Evolutionary conservation across 1,140 invertebrate genomes (phyloP), one percentile per base, ranked within the genome.

Genomic region (Doryteuthis pealeii): DNA sequence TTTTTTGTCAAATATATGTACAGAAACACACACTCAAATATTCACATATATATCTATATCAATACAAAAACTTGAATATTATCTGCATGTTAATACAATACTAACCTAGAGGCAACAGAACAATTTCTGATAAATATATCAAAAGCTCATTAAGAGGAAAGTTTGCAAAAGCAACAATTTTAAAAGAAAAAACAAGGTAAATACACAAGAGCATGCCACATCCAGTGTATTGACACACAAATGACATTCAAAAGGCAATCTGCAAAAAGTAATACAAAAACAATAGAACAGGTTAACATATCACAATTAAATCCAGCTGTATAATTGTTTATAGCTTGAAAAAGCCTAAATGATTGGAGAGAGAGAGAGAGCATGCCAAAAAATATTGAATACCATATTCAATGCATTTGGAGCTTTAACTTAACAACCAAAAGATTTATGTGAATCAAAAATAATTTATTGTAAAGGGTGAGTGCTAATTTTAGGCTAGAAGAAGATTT

Each of bases 1-100:
- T 5, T 40, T 5, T 40, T 40, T 40, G 35, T 5, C n/a, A 40
- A 40, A 40, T 40, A 40, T 40, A 40, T 40, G 35, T 40, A 40
- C 4, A 40, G 4, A 40, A 40, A 40, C 35, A 40, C 10, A 40
- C 35, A 40, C 35, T 40, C 35, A 40, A 10, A 40, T 10, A 40
- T 10, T 3, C 35, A 40, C 35, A 40, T 40, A 3, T 3, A n/a
- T n/a, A n/a, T n/a, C n/a, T n/a, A n/a, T n/a, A n/a, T n/a, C n/a
- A n/a, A n/a, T n/a, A n/a, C n/a, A n/a, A n/a, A n/a, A n/a, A n/a
- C n/a, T n/a, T 15, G 6, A 12, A 62, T 62, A n/a, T 62, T 62
- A 62, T 62, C 54, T 62, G 54, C 54, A 62, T 62, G 54, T n/a
- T 62, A 62, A 62, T 62, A 62, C 54, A 62, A 62, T 62, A 22